These are phyloP conservation scores for Hippocampus abdominalis DNA, from an alignment of 2,113 vertebrate genomes.

Conservation along the genomic window DNA sequence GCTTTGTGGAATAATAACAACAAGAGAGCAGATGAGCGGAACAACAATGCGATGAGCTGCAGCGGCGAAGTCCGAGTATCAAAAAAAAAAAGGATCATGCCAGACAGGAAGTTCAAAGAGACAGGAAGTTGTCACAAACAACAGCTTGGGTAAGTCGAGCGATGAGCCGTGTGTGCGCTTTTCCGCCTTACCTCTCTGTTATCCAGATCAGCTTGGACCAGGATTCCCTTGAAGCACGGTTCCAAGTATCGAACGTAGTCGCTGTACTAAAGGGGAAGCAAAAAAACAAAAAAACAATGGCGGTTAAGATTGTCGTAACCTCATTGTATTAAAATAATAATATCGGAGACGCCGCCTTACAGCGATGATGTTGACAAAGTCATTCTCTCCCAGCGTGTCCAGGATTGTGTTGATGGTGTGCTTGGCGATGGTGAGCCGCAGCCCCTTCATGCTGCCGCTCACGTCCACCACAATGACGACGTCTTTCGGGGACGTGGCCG, in stretches of 20 bases:
- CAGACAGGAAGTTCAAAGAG: background rate
- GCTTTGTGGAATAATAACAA: constrained; percentile 21
- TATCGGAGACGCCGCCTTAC: constrained; percentile 57
- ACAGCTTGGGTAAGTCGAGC: constrained; percentile 31
- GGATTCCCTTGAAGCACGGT: constrained; percentile 90
- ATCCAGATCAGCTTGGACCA: constrained; percentile 92
- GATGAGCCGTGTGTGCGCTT: constrained; percentile 45
- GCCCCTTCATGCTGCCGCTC: constrained; percentile 96
- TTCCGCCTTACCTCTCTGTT: constrained; percentile 87
- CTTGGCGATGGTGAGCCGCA: constrained; percentile 89
- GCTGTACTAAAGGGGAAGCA: constrained; percentile 78
- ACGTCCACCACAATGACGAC: constrained; percentile 88
- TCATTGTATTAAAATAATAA: too few species aligned
- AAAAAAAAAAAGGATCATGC: background rate
- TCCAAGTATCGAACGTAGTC: constrained; percentile 92
- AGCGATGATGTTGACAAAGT: constrained; percentile 93
- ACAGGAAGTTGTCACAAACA: constrained; percentile 8
- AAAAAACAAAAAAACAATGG: too few species aligned
- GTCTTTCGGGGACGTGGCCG: constrained; percentile 93
- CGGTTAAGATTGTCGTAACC: too few species aligned
- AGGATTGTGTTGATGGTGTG: constrained; percentile 90
- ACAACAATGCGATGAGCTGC: constrained; percentile 5
- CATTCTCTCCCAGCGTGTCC: constrained; percentile 94
- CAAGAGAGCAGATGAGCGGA: constrained; percentile 7
- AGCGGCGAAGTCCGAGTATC: background rate